Base-by-base conservation (phyloP, 2,113 vertebrate genomes). In the Callospermophilus lateralis region DNA sequence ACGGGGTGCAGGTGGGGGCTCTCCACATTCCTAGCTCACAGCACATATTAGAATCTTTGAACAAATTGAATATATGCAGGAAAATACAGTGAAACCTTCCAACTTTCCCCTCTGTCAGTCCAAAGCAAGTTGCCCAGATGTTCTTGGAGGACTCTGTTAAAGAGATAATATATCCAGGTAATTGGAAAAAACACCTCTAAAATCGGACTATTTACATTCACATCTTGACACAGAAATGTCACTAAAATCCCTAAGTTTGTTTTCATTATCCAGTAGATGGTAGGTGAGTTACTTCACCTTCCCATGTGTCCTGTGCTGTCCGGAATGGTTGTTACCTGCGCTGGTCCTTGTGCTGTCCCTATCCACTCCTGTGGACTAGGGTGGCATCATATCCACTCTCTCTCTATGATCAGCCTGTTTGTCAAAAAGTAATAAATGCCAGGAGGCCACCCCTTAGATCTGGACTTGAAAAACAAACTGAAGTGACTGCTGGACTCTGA, bases 401-500 rank as follows among this genome's bases (percentile, higher is more conserved):
- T 24, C 55, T 83, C 51, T 10, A 0, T 51, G 53, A 51, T 73
- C 48, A 68, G n/a, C 70, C 90, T 90, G 79, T 90, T 93, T 84
- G 65, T 80, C 79, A 85, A 93, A 84, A 95, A 97, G n/a, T 51
- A 51, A 90, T 34, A 34, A 84, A 91, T 8, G 4, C 55, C 1
- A 88, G 45, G 22, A 86, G 58, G 34, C 83, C 89, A 76, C 39
- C 68, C 34, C 70, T 28, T 30, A 77, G 76, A 63, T 39, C 51
- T 24, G 45, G 39, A 53, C 53, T 19, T 68, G 42, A 96, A 93
- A 95, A 94, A 93, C 89, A 93, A 96, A 90, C 81, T 45, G 77
- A 79, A 85, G 58, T 32, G 78, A 68, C 63, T 45, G 28, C 37
- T 93, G 95, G 84, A 95, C 96, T 96, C 95, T 93, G 93, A 80